These are phyloP conservation scores for Euzetes globulus DNA, from an alignment of 2,888 invertebrate genomes.

Conservation along the genomic window DNA sequence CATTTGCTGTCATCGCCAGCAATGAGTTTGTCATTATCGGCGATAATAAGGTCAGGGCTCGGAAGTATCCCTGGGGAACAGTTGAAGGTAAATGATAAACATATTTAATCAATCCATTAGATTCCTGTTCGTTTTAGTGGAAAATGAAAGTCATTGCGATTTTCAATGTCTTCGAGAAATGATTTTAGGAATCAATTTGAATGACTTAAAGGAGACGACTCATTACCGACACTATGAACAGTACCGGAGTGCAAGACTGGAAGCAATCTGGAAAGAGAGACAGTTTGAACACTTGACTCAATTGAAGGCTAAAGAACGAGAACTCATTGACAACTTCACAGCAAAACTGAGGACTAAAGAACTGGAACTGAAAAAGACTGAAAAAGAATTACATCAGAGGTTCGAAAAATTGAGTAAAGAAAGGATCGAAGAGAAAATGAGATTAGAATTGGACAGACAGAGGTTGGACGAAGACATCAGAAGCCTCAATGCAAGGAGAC, in stretches of 20 bases:
- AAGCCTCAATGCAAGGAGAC: slow-evolving; percentile 66
- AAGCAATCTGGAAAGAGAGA: slow-evolving; percentile 87
- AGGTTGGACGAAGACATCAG: slow-evolving; percentile 89
- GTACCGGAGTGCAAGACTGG: slow-evolving; percentile 78
- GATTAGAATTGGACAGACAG: slow-evolving; percentile 80
- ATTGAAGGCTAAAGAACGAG: slow-evolving; percentile 90
- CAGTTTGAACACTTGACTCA: slow-evolving; percentile 75
- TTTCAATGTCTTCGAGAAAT: slow-evolving; percentile 98
- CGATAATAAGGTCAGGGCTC: slow-evolving; percentile 87
- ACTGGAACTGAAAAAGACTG: slow-evolving; percentile 89
- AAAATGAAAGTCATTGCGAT: slow-evolving; percentile 98
- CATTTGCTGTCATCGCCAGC: slow-evolving; percentile 97
- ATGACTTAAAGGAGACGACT: slow-evolving; percentile 96
- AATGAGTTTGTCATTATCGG: slow-evolving; percentile 94
- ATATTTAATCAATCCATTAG: neutral
- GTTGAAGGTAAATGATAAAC: slow-evolving; percentile 63
- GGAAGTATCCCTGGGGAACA: slow-evolving; percentile 99
- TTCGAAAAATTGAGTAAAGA: slow-evolving; percentile 92
- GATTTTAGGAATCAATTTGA: slow-evolving; percentile 98
- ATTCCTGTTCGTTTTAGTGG: slow-evolving; percentile 55
- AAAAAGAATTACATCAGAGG: slow-evolving; percentile 90
- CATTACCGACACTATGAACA: slow-evolving; percentile 92
- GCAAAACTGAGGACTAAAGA: slow-evolving; percentile 93
- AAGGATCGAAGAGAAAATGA: slow-evolving; percentile 85
- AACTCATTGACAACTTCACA: slow-evolving; percentile 97